phyloP scores from a whole-genome alignment of 37 sponge, comb jelly and placozoan species.

The Theonella swinhoei region DNA sequence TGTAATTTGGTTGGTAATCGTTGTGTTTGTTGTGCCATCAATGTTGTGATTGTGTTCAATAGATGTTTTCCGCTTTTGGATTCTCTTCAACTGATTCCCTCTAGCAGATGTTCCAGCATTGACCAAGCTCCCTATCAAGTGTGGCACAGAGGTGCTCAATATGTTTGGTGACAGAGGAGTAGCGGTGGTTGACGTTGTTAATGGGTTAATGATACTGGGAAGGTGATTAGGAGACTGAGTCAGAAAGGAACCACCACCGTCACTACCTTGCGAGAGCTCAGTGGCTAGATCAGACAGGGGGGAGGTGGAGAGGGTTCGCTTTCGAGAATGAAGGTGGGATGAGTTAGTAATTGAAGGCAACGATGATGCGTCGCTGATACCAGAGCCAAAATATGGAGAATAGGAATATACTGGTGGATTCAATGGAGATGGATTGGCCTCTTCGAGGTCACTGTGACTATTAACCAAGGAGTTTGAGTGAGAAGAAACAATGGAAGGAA shows the following conservation, averaged over 20 bases:
- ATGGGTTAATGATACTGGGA: no score
- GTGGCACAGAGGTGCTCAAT: neutral
- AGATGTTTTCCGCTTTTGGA: constrained; percentile 40
- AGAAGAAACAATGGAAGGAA: no score
- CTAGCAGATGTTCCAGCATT: constrained; percentile 53
- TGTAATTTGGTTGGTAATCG: constrained; percentile 72
- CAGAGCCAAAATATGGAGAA: constrained; percentile 65
- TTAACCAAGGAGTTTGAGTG: neutral
- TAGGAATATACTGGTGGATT: constrained; percentile 52
- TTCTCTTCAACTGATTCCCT: constrained; percentile 22
- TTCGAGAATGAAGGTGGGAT: constrained; percentile 33
- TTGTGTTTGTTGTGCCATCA: constrained; percentile 50
- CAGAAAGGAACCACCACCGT: no score
- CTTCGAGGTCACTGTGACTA: constrained; percentile 45
- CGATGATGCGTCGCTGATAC: constrained; percentile 13
- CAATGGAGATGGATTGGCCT: constrained; percentile 28
- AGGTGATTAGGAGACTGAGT: no score
- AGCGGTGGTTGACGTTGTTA: constrained; percentile 4
- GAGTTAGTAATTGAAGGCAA: constrained; percentile 7
- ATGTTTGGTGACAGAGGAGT: constrained; percentile 4
- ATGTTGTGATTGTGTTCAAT: constrained; percentile 61
- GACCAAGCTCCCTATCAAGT: constrained; percentile 2
- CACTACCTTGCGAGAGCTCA: no score
- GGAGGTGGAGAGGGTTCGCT: constrained; percentile 72
- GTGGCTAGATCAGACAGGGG: constrained; percentile 78